Evolutionary conservation across 2,797 vertebrate species (phyloP), one percentile per base, ranked within the genome.

Genomic region (Eulemur rubriventer): DNA sequence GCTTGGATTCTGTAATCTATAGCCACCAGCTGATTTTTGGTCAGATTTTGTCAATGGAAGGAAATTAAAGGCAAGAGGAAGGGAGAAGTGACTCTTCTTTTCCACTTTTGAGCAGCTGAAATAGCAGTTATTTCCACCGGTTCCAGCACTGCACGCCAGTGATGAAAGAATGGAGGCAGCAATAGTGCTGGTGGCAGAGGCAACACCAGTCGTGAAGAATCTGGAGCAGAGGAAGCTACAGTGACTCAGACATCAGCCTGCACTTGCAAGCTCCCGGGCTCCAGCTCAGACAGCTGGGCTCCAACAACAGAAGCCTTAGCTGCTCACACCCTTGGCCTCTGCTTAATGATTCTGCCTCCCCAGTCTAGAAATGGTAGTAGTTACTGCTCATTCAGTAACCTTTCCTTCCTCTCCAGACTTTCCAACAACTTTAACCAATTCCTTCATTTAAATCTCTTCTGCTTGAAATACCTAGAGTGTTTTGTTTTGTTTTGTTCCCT

Each of bases 401-500:
- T 80, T 81, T 20, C 12, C 38, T 82, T 69, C 4, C 18, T 72
- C 33, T 84, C 73, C 38, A 81, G 65, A 85, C 52, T 80, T 75
- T 61, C 17, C 28, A 73, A 48, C 65, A 87, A 65, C 24, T 22
- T 85, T 38, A 52, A 80, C 24, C 14, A 41, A 92, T 75, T 95
- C 70, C 69, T 96, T 83, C 75, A 93, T 69, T 87, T 93, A 88
- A 89, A 91, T 70, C 38, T 90, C 67, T 88, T 92, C 84, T 52
- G 70, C 35, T 67, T 72, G 73, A 94, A 92, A 92, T 85, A 72
- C 52, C 72, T 46, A 72, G 41, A 86, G 33, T 73, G 63, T 12
- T 55, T 91, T 24, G 55, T 55, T 55, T 55, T 22, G 18, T 91
- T 93, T 79, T 26, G 43, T 65, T 2, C 9, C 67, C 22, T 63